These are phyloP conservation scores for Aradus depressus DNA, from an alignment of 2,888 invertebrate species.

Conservation along the genomic window DNA sequence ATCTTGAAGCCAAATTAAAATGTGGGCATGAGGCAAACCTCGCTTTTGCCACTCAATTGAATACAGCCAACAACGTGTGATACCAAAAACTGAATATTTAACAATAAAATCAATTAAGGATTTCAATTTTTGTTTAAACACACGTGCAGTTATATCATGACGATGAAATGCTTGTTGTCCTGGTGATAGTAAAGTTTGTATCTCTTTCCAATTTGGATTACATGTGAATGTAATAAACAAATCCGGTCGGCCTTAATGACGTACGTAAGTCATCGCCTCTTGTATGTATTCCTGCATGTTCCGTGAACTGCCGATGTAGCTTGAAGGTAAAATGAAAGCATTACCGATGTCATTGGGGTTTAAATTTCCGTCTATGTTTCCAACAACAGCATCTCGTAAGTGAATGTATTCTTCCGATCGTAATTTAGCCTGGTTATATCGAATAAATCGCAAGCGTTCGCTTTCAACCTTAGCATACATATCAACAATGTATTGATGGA, in stretches of 20 bases:
- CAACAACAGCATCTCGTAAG: slow-evolving; percentile 31
- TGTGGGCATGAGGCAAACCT: slow-evolving; percentile 19
- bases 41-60: slow-evolving; percentile 1
- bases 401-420: too few species aligned
- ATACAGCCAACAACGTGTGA: slow-evolving; percentile 22
- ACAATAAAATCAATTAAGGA: slow-evolving; percentile 27
- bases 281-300: slow-evolving; percentile 16
- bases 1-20: slow-evolving; percentile 34
- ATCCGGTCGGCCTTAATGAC: not conserved
- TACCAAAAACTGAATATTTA: slow-evolving; percentile 13
- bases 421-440: slow-evolving; percentile 33
- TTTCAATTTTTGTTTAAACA: slow-evolving; percentile 30
- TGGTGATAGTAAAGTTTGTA: slow-evolving; percentile 5
- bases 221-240: slow-evolving; percentile 14
- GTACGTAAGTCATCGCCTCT: slow-evolving; percentile 8
- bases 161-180: slow-evolving; percentile 31
- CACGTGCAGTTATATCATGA: slow-evolving; percentile 32
- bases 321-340: too few species aligned
- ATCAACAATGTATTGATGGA: slow-evolving; percentile 35
- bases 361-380: slow-evolving; percentile 12
- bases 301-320: slow-evolving; percentile 33
- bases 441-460: slow-evolving; percentile 32
- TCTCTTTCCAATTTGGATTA: slow-evolving; percentile 14
- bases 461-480: slow-evolving; percentile 35
- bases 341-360: too few species aligned